Conservation (phyloP, 2,888 invertebrate genomes). For the Atrina japonica region DNA sequence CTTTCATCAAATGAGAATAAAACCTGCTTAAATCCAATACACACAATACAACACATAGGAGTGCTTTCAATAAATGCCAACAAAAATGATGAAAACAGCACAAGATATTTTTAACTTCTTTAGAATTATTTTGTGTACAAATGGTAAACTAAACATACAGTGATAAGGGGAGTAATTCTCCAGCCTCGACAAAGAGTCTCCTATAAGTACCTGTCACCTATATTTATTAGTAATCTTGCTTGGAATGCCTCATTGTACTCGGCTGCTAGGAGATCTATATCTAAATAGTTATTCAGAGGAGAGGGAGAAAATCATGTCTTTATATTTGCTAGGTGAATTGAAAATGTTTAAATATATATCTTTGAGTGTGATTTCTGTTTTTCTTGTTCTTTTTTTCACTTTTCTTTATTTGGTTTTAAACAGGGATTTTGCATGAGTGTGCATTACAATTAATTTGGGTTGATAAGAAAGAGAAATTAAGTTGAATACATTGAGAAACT, state of each 20-base stretch:
- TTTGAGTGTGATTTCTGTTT: no score
- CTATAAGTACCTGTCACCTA: constrained; percentile 16
- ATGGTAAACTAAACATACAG: constrained; percentile 30
- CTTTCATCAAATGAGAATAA: constrained; percentile 9
- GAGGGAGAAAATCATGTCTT: no score
- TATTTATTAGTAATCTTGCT: constrained; percentile 26
- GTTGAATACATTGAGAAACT: no score
- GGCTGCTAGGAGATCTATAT: not conserved
- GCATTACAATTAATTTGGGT: no score
- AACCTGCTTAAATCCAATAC: constrained; percentile 8
- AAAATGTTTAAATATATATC: no score
- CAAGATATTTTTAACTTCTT: constrained; percentile 26
- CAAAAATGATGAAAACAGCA: constrained; percentile 19
- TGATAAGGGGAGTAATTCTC: constrained; percentile 35
- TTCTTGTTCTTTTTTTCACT: no score
- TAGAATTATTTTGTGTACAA: constrained; percentile 25
- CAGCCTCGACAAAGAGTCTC: constrained; percentile 16
- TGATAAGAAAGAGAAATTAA: no score
- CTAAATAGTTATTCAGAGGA: no score
- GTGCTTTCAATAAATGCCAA: constrained; percentile 14
- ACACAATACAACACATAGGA: constrained; percentile 14
- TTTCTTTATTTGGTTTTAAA: no score
- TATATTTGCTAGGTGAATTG: no score
- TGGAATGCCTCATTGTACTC: constrained; percentile 9
- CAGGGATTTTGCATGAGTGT: no score